Percentiles rank a stretch among this genome's conserved stretches.
These are phyloP conservation scores for Sarotherodon lohbergeri DNA, from an alignment of 2,113 vertebrate genomes.

Conservation along the genomic window DNA sequence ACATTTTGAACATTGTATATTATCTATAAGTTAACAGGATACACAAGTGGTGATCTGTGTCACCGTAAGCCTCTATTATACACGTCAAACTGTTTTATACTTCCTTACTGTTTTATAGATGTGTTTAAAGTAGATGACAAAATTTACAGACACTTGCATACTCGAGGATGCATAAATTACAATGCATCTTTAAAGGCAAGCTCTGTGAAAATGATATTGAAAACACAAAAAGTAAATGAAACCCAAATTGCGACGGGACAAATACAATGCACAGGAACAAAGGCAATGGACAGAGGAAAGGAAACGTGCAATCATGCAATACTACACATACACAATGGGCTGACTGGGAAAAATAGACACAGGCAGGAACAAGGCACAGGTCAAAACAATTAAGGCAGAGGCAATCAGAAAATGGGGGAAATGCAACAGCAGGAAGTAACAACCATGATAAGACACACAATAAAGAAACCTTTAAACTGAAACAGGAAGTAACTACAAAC, in stretches of 20 bases:
- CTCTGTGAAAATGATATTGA: too few relatives aligned
- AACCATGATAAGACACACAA: neutral
- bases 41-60: neutral
- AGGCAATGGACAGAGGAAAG: too few relatives aligned
- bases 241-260: neutral
- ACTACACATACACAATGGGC: neutral
- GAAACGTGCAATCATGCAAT: neutral
- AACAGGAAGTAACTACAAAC: neutral
- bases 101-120: neutral
- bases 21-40: neutral
- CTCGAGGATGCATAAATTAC: too few relatives aligned
- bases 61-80: neutral
- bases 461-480: neutral
- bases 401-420: neutral
- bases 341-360: neutral
- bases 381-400: neutral
- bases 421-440: neutral
- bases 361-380: neutral
- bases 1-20: neutral
- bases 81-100: neutral
- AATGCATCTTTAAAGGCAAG: too few relatives aligned
- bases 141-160: too few relatives aligned
- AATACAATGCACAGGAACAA: too few relatives aligned
- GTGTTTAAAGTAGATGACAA: too few relatives aligned
- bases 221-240: too few relatives aligned